Evolutionary conservation across 2,888 invertebrate genomes (phyloP).

Genomic region (Steromphala cineraria): DNA sequence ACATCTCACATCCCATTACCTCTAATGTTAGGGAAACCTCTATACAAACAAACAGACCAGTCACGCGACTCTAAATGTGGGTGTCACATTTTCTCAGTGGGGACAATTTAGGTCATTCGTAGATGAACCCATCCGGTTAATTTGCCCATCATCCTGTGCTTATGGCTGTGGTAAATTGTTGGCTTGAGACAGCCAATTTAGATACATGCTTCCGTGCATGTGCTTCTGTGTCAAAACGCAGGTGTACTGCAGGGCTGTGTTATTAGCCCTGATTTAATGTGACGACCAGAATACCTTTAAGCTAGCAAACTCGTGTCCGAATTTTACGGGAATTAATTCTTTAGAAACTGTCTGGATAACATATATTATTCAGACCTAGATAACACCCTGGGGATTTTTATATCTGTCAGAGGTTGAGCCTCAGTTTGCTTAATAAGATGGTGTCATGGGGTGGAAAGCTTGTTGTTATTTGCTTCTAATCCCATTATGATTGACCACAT

Average conservation of each 20-base stretch:
- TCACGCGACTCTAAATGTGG: not conserved
- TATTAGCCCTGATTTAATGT: not conserved
- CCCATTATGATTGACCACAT: too few species aligned
- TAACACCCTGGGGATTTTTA: not conserved
- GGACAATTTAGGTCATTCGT: slow-evolving; percentile 17
- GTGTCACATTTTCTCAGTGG: not conserved
- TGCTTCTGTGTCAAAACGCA: not conserved
- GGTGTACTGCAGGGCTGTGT: not conserved
- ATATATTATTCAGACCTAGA: not conserved
- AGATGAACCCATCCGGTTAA: slow-evolving; percentile 7
- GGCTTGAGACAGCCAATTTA: not conserved
- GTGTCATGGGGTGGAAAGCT: not conserved
- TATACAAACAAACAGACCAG: slow-evolving; percentile 5
- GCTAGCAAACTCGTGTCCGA: slow-evolving; percentile 4
- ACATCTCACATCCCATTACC: slow-evolving; percentile 2
- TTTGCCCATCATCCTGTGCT: slow-evolving; percentile 2
- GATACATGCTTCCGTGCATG: slow-evolving; percentile 11
- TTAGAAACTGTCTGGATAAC: too few species aligned
- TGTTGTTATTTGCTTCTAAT: too few species aligned
- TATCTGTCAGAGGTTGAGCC: not conserved
- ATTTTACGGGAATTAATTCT: too few species aligned
- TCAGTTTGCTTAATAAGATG: not conserved
- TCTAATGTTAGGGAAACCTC: not conserved
- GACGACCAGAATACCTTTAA: not conserved
- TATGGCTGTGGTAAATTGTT: not conserved